A percentile compares a stretch with the other conserved stretches of the same genome.
These are phyloP conservation scores for Adrianichthys oophorus DNA, from an alignment of 2,797 vertebrate genomes.

Conservation along the genomic window DNA sequence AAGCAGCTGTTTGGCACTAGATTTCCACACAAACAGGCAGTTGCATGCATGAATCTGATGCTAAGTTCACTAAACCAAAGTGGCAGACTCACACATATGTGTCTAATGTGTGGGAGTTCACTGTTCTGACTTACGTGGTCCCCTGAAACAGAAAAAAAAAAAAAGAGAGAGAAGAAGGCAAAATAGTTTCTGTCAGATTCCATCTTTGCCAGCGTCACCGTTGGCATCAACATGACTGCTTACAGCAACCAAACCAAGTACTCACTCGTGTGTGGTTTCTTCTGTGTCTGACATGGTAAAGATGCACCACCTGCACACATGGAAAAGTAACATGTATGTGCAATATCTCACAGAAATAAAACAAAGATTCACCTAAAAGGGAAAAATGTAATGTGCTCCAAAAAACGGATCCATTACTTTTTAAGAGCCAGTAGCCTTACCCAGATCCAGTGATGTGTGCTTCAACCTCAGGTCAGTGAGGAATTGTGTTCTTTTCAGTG, in stretches of 20 bases:
- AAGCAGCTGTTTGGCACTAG: background rate
- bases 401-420: background rate
- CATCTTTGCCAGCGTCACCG: background rate
- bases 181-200: slow-evolving; percentile 3
- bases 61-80: background rate
- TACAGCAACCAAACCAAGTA: background rate
- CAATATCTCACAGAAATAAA: background rate
- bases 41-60: slow-evolving; percentile 14
- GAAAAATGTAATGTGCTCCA: background rate
- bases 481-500: slow-evolving; percentile 46
- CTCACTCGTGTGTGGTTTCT: slow-evolving; percentile 87
- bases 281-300: slow-evolving; percentile 88
- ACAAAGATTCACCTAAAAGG: background rate
- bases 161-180: background rate
- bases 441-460: slow-evolving; percentile 29
- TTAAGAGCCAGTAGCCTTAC: slow-evolving; percentile 49
- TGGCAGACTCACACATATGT: slow-evolving; percentile 20
- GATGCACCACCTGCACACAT: slow-evolving; percentile 52
- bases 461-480: slow-evolving; percentile 30
- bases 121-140: slow-evolving; percentile 81
- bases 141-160: slow-evolving; percentile 71
- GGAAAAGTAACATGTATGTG: background rate
- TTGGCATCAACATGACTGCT: background rate
- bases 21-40: slow-evolving; percentile 14
- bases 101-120: background rate